Conservation (phyloP, 1,140 invertebrate species). For the Drosophila trapezifrons region DNA sequence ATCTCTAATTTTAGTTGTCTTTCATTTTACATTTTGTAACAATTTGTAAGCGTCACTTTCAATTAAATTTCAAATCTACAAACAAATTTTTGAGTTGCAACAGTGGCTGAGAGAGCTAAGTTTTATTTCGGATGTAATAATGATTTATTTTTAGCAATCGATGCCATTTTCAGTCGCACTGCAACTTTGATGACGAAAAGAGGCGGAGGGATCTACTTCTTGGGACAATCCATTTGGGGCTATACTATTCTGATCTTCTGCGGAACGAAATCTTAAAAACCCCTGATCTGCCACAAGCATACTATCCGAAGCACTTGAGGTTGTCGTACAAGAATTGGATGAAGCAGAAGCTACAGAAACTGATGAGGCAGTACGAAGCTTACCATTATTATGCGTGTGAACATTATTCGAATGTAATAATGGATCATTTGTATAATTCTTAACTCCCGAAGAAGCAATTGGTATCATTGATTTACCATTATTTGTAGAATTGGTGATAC, state of each 20-base stretch:
- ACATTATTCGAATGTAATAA: constrained; percentile 29
- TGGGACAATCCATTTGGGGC: constrained; percentile 19
- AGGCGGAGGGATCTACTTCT: constrained; percentile 33
- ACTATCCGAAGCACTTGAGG: constrained; percentile 82
- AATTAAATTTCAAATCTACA: constrained; percentile 11
- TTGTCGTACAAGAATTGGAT: constrained; percentile 40
- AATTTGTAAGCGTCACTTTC: not conserved
- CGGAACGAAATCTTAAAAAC: constrained; percentile 91
- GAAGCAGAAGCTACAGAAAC: constrained; percentile 33
- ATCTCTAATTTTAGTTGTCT: not conserved
- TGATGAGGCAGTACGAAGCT: constrained; percentile 22
- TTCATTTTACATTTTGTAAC: too few species aligned
- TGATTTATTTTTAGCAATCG: constrained; percentile 31
- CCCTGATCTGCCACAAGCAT: constrained; percentile 94
- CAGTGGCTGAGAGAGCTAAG: constrained; percentile 2
- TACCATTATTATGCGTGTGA: constrained; percentile 48
- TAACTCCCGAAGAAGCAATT: constrained; percentile 8
- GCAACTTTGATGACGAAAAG: constrained; percentile 47
- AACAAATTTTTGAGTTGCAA: not conserved
- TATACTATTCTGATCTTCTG: constrained; percentile 85
- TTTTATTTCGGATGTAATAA: not conserved
- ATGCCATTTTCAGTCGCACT: constrained; percentile 47
- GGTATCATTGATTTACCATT: constrained; percentile 13
- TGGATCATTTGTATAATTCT: constrained; percentile 23
- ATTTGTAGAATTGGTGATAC: constrained; percentile 11